Conservation (phyloP, 64 coral and sea anemone genomes). For the Platygyra sinensis region DNA sequence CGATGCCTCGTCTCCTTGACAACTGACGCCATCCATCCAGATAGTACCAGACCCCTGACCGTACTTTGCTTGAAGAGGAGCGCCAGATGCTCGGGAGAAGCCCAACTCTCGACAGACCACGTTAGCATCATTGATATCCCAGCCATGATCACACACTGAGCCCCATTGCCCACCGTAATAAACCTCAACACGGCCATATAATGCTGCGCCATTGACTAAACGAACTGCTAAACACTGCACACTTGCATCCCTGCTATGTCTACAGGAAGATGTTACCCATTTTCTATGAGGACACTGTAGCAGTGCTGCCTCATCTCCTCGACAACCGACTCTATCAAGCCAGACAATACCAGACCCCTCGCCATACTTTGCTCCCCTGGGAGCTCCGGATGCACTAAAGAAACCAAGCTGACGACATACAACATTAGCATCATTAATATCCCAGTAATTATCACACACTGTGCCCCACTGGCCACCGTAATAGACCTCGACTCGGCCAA, state of each 20-base stretch:
- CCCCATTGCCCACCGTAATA: conserved; percentile 33
- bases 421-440: conserved; percentile 19
- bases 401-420: conserved; percentile 38
- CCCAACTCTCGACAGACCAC: conserved; percentile 41
- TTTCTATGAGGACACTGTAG: neutral
- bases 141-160: neutral
- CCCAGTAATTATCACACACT: conserved; percentile 17
- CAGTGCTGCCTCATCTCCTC: neutral
- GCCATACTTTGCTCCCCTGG: neutral
- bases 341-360: neutral
- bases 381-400: neutral
- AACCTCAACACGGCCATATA: conserved; percentile 11
- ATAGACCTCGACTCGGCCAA: conserved; percentile 18
- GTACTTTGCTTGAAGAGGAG: too few species aligned
- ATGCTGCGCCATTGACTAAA: neutral
- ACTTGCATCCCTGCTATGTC: neutral
- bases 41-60: too few species aligned
- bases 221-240: neutral
- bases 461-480: conserved; percentile 33
- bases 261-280: neutral
- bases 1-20: too few species aligned
- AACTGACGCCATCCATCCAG: too few species aligned
- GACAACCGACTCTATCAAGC: conserved; percentile 9
- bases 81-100: conserved; percentile 8
- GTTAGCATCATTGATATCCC: conserved; percentile 22